Conservation (phyloP, 2,888 invertebrate genomes). For the Lithophane leautieri region DNA sequence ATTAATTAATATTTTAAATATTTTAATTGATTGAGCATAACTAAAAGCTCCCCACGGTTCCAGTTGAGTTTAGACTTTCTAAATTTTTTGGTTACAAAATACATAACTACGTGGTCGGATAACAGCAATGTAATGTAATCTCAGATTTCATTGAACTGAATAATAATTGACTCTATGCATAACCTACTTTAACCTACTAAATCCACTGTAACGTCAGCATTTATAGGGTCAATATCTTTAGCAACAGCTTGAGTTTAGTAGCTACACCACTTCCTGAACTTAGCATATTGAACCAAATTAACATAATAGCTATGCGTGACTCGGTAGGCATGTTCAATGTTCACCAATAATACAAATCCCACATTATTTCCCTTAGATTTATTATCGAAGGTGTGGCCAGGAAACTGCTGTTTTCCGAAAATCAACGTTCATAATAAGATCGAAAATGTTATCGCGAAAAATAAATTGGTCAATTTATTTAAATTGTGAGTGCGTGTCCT, state of each 20-base stretch:
- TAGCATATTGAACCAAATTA: slow-evolving; percentile 43
- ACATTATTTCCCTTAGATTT: slow-evolving; percentile 54
- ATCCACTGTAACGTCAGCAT: slow-evolving; percentile 6
- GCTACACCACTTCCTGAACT: slow-evolving; percentile 32
- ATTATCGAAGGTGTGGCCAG: slow-evolving; percentile 52
- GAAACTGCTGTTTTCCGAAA: slow-evolving; percentile 39
- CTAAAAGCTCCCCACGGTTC: not conserved
- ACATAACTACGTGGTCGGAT: not conserved
- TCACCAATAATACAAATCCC: slow-evolving; percentile 29
- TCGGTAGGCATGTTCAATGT: slow-evolving; percentile 31
- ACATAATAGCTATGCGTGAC: slow-evolving; percentile 49
- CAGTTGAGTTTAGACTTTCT: not conserved
- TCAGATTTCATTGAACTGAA: not conserved
- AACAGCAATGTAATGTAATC: no score
- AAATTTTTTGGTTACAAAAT: not conserved
- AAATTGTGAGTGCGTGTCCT: slow-evolving; percentile 65
- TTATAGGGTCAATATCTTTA: slow-evolving; percentile 29
- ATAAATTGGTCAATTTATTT: slow-evolving; percentile 70
- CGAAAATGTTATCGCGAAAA: slow-evolving; percentile 55
- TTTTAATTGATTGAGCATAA: not conserved
- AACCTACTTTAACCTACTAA: slow-evolving; percentile 7
- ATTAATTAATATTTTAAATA: not conserved
- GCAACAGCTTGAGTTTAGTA: slow-evolving; percentile 38
- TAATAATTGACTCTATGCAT: not conserved
- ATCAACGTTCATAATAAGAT: slow-evolving; percentile 47